Conservation (phyloP, 2,797 vertebrate genomes). For the Tauraco hartlaubi region DNA sequence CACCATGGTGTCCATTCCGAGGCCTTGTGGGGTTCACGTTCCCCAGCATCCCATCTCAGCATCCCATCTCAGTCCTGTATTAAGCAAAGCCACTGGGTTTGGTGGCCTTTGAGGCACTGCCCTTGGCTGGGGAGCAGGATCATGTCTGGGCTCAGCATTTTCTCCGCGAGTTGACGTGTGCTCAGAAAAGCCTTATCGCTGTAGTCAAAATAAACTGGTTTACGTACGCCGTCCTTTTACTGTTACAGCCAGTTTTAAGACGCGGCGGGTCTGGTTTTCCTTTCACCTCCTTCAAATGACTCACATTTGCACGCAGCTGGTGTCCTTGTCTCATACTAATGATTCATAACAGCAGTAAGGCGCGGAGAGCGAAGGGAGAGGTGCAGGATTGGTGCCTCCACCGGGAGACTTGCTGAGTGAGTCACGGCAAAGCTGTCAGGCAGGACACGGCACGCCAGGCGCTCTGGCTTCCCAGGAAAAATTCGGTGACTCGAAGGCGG, state of each 20-base stretch:
- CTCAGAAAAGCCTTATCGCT: fast-evolving
- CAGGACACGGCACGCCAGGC: background rate
- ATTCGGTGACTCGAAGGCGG: fast-evolving
- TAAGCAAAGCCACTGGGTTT: background rate
- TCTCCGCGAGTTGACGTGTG: fast-evolving
- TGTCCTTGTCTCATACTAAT: background rate
- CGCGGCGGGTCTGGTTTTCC: background rate
- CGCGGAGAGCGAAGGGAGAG: background rate
- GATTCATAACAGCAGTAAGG: background rate
- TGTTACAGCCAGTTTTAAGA: background rate
- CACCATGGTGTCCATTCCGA: fast-evolving
- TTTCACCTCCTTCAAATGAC: constrained; percentile 35
- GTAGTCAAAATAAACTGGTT: background rate
- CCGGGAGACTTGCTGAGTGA: background rate
- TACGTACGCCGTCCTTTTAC: background rate
- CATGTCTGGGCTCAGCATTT: fast-evolving
- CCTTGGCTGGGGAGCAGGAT: background rate
- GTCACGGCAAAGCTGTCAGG: background rate
- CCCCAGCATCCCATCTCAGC: background rate
- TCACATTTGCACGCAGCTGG: background rate
- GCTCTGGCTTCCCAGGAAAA: background rate
- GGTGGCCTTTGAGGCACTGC: background rate
- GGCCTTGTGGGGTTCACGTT: fast-evolving
- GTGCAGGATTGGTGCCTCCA: background rate
- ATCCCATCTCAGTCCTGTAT: background rate